These are phyloP conservation scores for Drosophila pullipes DNA, from an alignment of 2,888 invertebrate genomes.

Conservation along the genomic window DNA sequence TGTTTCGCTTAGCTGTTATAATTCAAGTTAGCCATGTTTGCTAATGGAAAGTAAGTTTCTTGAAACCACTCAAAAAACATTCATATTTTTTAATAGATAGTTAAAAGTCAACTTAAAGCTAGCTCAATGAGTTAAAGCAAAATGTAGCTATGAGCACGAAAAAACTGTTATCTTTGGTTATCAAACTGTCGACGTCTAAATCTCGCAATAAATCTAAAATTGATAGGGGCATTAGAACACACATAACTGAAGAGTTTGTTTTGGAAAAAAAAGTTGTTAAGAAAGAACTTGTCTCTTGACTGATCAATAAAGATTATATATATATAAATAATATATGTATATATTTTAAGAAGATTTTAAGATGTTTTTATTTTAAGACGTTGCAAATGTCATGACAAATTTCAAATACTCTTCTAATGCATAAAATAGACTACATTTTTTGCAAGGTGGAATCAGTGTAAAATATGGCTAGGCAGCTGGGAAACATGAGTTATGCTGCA, in stretches of 20 bases:
- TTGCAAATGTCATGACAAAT: background rate
- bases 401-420: background rate
- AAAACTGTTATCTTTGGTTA: background rate
- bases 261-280: background rate
- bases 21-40: background rate
- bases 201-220: background rate
- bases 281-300: background rate
- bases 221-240: background rate
- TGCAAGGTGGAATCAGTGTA: slow-evolving; percentile 28
- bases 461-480: slow-evolving; percentile 21
- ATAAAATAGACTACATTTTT: background rate
- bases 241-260: too few species aligned
- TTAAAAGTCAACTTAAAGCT: background rate
- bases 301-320: background rate
- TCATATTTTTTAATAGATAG: background rate
- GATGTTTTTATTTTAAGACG: background rate
- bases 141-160: background rate
- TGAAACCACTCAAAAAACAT: background rate
- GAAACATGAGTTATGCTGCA: slow-evolving; percentile 51
- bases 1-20: background rate
- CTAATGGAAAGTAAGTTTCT: background rate
- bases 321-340: background rate
- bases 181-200: background rate
- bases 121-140: too few species aligned
- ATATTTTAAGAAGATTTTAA: too few species aligned